Conservation (phyloP, 2,888 invertebrate species). For the Apodemia zela region DNA sequence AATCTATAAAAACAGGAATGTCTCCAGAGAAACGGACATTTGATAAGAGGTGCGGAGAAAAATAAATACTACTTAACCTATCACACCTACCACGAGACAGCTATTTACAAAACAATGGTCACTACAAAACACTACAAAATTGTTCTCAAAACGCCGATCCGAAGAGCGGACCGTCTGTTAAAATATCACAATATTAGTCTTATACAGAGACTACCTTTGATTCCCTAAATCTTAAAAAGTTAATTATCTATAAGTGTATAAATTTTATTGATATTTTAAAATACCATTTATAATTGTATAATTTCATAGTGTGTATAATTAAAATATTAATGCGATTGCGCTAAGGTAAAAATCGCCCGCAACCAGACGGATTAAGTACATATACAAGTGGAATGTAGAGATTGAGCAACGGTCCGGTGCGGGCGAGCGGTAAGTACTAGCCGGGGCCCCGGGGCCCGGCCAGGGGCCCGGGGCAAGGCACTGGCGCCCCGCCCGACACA, state of each 20-base stretch:
- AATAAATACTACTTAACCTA: slow-evolving; percentile 34
- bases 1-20: slow-evolving; percentile 14
- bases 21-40: background rate
- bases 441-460: background rate
- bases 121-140: slow-evolving; percentile 25
- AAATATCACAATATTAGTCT: slow-evolving; percentile 21
- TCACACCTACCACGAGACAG: background rate
- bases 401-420: background rate
- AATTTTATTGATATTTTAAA: slow-evolving; percentile 3
- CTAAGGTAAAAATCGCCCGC: background rate
- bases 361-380: background rate
- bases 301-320: slow-evolving; percentile 15
- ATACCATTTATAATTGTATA: slow-evolving; percentile 12
- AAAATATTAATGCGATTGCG: background rate
- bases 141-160: slow-evolving; percentile 17
- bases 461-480: slow-evolving; percentile 8
- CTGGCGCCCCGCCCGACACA: slow-evolving; percentile 21
- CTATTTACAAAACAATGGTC: slow-evolving; percentile 11
- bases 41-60: slow-evolving; percentile 16
- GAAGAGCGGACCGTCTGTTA: slow-evolving; percentile 15
- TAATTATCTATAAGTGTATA: slow-evolving; percentile 11
- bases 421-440: background rate
- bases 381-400: background rate
- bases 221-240: background rate
- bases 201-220: slow-evolving; percentile 4